Percentiles rank a stretch among this genome's conserved stretches.
phyloP scores from a whole-genome alignment of 2,888 invertebrate species.

The Dicyrtomina minuta region DNA sequence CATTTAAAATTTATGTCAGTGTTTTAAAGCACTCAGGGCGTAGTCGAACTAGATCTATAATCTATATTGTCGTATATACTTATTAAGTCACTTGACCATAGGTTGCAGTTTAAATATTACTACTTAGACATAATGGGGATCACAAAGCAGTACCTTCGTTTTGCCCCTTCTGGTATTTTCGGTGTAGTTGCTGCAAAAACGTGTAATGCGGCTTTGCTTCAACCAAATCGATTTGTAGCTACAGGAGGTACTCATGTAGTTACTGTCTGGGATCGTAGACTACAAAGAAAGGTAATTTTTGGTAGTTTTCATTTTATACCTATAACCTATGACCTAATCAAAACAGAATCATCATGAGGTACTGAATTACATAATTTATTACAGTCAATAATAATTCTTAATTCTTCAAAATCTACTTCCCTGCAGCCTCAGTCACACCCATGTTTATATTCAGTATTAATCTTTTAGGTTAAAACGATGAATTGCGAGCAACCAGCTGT shows the following conservation, averaged over 20 bases:
- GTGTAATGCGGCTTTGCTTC: constrained; percentile 78
- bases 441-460: constrained; percentile 1
- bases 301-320: not conserved
- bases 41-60: too few relatives aligned
- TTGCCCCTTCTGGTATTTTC: constrained; percentile 77
- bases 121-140: constrained; percentile 80
- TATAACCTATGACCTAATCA: too few relatives aligned
- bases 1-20: too few relatives aligned
- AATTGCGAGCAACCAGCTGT: constrained; percentile 79
- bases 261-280: constrained; percentile 88
- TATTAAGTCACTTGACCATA: too few relatives aligned
- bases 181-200: constrained; percentile 80
- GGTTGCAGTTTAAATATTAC: too few relatives aligned
- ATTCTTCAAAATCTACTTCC: too few relatives aligned
- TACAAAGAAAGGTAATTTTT: constrained; percentile 70
- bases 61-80: too few relatives aligned
- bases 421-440: too few relatives aligned
- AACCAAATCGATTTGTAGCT: constrained; percentile 80
- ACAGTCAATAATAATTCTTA: too few relatives aligned
- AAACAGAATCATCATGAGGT: too few relatives aligned
- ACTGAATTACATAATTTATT: too few relatives aligned
- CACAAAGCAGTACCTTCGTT: constrained; percentile 92
- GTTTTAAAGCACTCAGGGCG: too few relatives aligned
- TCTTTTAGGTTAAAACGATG: constrained; percentile 69
- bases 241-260: constrained; percentile 93